Conservation (phyloP, 2,888 invertebrate species). For the Tryphoninae sp. region DNA sequence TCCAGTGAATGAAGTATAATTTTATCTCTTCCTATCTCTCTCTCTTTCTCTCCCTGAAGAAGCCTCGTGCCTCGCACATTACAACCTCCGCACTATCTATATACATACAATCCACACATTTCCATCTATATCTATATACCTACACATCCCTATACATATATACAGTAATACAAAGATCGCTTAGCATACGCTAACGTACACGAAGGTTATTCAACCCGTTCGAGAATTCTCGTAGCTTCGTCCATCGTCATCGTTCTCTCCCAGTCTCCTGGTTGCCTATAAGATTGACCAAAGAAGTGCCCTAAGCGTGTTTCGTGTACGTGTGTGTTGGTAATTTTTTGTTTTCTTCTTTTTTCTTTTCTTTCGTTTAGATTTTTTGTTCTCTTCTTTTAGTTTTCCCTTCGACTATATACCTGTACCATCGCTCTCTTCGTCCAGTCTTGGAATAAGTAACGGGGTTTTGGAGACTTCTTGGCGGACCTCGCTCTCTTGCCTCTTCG, state of each 20-base stretch:
- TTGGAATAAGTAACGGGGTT: constrained; percentile 45
- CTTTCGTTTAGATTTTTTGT: not conserved
- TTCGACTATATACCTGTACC: not conserved
- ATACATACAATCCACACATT: not conserved
- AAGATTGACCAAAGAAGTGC: constrained; percentile 37
- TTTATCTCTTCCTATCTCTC: constrained; percentile 29
- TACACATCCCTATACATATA: not conserved
- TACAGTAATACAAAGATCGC: constrained; percentile 55
- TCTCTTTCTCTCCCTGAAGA: constrained; percentile 13
- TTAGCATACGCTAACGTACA: constrained; percentile 71
- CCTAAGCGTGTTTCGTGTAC: constrained; percentile 1
- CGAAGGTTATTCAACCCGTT: constrained; percentile 79
- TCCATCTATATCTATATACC: not conserved
- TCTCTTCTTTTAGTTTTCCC: not conserved
- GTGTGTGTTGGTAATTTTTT: not conserved
- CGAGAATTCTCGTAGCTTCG: constrained; percentile 59
- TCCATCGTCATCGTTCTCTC: constrained; percentile 55
- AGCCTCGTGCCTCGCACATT: constrained; percentile 11
- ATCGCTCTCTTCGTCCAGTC: constrained; percentile 2
- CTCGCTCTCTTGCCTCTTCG: constrained; percentile 4
- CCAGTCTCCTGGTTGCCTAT: constrained; percentile 21
- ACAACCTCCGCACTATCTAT: not conserved
- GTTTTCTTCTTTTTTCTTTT: not conserved
- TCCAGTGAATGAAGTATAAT: constrained; percentile 7
- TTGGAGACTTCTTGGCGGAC: constrained; percentile 39